Base-by-base conservation (phyloP, 2,888 invertebrate genomes). In the Lypha dubia region DNA sequence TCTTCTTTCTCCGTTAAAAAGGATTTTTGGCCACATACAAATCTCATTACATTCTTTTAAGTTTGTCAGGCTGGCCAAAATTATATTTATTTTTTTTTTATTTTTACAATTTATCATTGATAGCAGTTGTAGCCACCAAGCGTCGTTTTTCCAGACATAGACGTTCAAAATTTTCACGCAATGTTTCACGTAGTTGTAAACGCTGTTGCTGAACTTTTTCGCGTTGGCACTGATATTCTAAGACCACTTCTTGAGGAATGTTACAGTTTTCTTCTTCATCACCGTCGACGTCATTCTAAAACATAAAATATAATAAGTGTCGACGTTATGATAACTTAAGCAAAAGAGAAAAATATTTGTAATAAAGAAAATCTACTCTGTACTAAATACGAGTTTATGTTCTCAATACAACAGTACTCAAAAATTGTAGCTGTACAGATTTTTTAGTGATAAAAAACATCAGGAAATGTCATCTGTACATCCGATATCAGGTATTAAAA, bases 191-290 rank as follows among this genome's bases (percentile, higher is more conserved):
- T 89, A 98, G 93, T 92, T 97, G 95, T 89, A 96, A 95, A 87
- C 98, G 95, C 93, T 96, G 95, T 90, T 96, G 95, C 84, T 95
- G 94, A 89, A 97, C 95, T 91, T 96, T 95, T 90, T 95, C 94
- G 91, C 94, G 94, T 90, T 96, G 95, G 87, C 96, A 96, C 93
- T 96, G 95, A 92, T 97, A 98, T 93, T 96, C 96, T 93, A 95
- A 94, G 87, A 98, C 96, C 92, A 97, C 98, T 93, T 97, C 97
- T 88, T 95, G 95, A 87, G 97, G 97, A 93, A 98, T 97, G 93
- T 91, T 90, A 89, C 90, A 95, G 95, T 95, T 94, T 79, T 88
- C 91, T 95, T 95, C 95, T 88, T 96, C 96, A 85, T 80, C 86
- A 87, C 95, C 96, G 87, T 96, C 95, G 93, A 95, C 96, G 86